Conservation (phyloP, 2,113 vertebrate species). For the Myodes glareolus region DNA sequence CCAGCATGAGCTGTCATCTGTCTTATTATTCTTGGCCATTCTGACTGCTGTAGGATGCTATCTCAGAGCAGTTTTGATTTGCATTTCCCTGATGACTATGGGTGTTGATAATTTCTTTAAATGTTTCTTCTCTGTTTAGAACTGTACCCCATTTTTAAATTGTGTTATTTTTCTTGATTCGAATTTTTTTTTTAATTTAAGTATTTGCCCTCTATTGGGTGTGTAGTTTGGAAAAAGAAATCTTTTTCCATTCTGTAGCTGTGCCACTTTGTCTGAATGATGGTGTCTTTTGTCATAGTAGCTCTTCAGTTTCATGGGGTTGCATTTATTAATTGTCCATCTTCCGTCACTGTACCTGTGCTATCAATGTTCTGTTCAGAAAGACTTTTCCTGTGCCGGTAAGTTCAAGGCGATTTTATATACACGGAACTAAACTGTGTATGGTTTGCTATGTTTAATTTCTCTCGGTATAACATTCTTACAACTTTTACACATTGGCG, state of each 20-base stretch:
- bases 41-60: background rate
- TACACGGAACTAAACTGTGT: background rate
- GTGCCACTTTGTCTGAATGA: background rate
- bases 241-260: background rate
- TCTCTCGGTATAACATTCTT: slow-evolving; percentile 38
- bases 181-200: background rate
- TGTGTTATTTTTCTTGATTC: background rate
- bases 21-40: background rate
- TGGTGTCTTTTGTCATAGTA: background rate
- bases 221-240: background rate
- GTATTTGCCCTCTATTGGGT: background rate
- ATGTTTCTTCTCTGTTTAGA: background rate
- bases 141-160: background rate
- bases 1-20: background rate
- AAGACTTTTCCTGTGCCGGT: background rate
- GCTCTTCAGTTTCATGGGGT: background rate
- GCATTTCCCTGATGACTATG: background rate
- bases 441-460: background rate
- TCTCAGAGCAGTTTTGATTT: background rate
- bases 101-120: background rate
- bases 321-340: background rate
- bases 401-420: background rate
- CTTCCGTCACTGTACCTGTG: background rate
- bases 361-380: background rate
- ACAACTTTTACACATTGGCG: background rate